Percentiles rank a stretch among this genome's conserved stretches.
These are phyloP conservation scores for Drosophila kanapiae DNA, from an alignment of 1,140 invertebrate species.

Conservation along the genomic window DNA sequence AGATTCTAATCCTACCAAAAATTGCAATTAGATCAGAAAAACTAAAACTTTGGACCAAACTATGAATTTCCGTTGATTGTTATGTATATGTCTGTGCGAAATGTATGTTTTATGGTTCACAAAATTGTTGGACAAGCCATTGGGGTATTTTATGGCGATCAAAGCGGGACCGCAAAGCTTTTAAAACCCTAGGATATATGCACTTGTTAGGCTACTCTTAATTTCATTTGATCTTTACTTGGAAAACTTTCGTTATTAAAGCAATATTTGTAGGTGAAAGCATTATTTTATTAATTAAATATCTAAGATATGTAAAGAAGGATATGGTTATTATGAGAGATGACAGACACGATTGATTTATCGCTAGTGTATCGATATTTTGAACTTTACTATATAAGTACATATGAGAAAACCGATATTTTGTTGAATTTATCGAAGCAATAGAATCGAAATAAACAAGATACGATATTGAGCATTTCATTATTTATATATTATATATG, in stretches of 20 bases:
- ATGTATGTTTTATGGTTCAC: constrained; percentile 27
- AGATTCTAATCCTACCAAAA: constrained; percentile 21
- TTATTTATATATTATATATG: no score
- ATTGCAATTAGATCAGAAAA: constrained; percentile 11
- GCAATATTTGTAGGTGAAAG: no score
- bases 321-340: no score
- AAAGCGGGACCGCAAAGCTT: neutral
- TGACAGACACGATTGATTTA: no score
- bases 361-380: no score
- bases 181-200: neutral
- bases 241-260: neutral
- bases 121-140: constrained; percentile 6
- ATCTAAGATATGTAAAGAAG: no score
- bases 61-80: constrained; percentile 9
- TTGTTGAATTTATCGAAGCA: no score
- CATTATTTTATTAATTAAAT: no score
- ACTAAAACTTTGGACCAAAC: constrained; percentile 9
- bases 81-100: constrained; percentile 35
- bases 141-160: neutral
- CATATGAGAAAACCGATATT: no score
- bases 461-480: no score
- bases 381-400: no score
- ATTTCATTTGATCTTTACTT: neutral
- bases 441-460: no score
- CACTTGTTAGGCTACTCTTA: neutral